Percentiles rank a stretch among this genome's conserved stretches.
phyloP scores from a whole-genome alignment of 2,888 invertebrate species.

The Drosophila colorata region DNA sequence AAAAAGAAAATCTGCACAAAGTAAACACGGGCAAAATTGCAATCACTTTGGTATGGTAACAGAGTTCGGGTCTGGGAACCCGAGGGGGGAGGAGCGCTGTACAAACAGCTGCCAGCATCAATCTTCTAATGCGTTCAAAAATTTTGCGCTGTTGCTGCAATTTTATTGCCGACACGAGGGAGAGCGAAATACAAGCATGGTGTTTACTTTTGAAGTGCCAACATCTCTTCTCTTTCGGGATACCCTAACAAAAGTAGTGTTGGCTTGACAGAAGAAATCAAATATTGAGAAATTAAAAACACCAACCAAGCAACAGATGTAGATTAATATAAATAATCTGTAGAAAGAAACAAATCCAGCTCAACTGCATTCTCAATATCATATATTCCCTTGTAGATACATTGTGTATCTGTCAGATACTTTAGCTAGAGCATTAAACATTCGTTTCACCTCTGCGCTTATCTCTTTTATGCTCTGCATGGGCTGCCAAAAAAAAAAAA shows the following conservation, averaged over 20 bases:
- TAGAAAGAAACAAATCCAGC: background rate
- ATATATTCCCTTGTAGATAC: slow-evolving; percentile 1
- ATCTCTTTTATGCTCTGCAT: slow-evolving; percentile 3
- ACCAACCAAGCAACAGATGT: background rate
- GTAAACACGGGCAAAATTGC: slow-evolving; percentile 77
- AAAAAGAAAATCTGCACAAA: slow-evolving; percentile 74
- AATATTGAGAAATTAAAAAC: background rate
- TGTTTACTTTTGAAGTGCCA: slow-evolving; percentile 61
- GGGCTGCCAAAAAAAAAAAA: slow-evolving; percentile 12
- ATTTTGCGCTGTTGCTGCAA: slow-evolving; percentile 73
- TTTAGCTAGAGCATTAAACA: slow-evolving; percentile 27
- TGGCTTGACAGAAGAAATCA: slow-evolving; percentile 17
- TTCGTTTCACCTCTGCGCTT: slow-evolving; percentile 13
- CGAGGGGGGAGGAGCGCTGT: slow-evolving; percentile 21
- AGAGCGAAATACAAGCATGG: slow-evolving; percentile 31
- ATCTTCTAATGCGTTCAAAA: slow-evolving; percentile 79
- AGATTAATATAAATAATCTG: slow-evolving; percentile 6
- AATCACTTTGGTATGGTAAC: slow-evolving; percentile 63
- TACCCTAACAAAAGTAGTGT: slow-evolving; percentile 38
- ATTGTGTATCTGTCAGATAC: slow-evolving; percentile 25
- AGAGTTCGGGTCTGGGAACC: background rate
- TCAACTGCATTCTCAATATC: background rate
- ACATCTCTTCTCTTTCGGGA: slow-evolving; percentile 13
- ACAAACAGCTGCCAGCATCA: slow-evolving; percentile 78
- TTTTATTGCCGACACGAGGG: slow-evolving; percentile 63